phyloP scores from a whole-genome alignment of 2,888 invertebrate species.

The Hipparchia sbordonii region DNA sequence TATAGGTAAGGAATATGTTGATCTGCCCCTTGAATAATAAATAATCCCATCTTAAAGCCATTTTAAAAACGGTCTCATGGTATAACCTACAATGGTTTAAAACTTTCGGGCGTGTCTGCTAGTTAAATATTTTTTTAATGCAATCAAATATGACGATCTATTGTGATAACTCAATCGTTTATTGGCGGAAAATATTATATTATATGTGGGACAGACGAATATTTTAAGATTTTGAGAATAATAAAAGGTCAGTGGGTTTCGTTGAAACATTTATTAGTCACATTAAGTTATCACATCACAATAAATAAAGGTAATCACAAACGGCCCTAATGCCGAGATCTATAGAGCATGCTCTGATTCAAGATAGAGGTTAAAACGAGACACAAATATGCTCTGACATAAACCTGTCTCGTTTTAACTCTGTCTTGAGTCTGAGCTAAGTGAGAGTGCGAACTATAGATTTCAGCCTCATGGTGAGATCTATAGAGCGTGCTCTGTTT shows the following conservation, averaged over 20 bases:
- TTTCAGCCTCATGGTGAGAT: no score
- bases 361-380: no score
- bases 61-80: no score
- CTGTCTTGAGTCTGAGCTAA: no score
- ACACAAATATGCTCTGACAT: no score
- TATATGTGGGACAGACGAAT: background rate
- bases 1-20: no score
- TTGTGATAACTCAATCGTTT: background rate
- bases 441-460: no score
- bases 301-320: background rate
- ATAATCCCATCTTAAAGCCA: no score
- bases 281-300: background rate
- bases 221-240: background rate
- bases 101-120: background rate
- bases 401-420: no score
- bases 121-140: background rate
- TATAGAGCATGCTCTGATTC: no score
- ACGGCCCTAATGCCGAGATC: background rate
- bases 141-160: background rate
- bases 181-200: background rate
- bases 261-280: background rate
- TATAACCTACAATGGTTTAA: background rate
- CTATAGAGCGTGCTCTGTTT: no score
- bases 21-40: no score
- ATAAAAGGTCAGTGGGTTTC: slow-evolving; percentile 1